Conservation (phyloP, 1,140 invertebrate species). For the Tribolium castaneum region DNA sequence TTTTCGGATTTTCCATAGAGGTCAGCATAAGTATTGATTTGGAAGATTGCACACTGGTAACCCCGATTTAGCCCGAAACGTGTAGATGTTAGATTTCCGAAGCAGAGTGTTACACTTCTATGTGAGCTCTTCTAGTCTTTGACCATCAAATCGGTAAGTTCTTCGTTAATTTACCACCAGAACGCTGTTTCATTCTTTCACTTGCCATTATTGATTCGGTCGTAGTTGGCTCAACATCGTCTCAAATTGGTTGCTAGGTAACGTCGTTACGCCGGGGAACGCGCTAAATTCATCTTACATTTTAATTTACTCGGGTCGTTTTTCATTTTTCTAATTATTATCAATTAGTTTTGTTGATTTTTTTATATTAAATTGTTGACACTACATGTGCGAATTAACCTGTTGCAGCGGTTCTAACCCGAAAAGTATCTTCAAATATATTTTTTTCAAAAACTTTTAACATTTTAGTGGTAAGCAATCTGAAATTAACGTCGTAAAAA, state of each 20-base stretch:
- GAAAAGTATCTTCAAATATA: neutral
- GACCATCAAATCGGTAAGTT: slow-evolving; percentile 21
- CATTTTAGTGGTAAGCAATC: neutral
- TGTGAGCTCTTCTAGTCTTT: slow-evolving; percentile 25
- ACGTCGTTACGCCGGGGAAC: slow-evolving; percentile 8
- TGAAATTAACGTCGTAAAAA: neutral
- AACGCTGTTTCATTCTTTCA: neutral
- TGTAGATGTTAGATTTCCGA: slow-evolving; percentile 20
- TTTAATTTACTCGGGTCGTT: neutral
- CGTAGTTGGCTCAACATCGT: slow-evolving; percentile 12
- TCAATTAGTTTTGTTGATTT: slow-evolving; percentile 8
- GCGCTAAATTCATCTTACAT: slow-evolving; percentile 27
- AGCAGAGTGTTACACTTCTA: slow-evolving; percentile 4
- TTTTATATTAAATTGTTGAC: neutral
- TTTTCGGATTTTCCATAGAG: slow-evolving; percentile 6
- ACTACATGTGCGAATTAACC: neutral
- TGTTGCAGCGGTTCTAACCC: neutral
- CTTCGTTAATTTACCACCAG: neutral
- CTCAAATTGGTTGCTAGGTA: slow-evolving; percentile 10
- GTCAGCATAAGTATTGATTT: slow-evolving; percentile 17
- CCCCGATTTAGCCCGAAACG: slow-evolving; percentile 28
- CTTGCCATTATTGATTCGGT: slow-evolving; percentile 6
- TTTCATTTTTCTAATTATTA: slow-evolving; percentile 18
- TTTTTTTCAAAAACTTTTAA: neutral
- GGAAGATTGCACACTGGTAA: slow-evolving; percentile 11